Base-by-base conservation (phyloP, 2,888 invertebrate genomes). In the Rhogogaster chlorosoma region DNA sequence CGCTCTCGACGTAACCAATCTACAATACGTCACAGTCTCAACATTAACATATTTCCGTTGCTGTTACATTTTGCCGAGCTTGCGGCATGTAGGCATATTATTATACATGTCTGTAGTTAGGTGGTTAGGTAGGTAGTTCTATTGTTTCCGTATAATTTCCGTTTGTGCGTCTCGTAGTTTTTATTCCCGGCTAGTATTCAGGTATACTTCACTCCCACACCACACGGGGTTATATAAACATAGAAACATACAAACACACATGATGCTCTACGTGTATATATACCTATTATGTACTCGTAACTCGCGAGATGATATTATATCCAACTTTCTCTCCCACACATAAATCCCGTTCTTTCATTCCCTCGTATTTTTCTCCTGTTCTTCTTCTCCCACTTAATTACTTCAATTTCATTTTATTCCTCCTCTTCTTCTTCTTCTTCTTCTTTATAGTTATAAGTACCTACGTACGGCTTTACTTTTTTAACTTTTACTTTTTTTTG, bases 161-260 rank as follows among this genome's bases (percentile, higher is more conserved):
- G 80, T 49, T 61, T 80, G 49, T 77, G 77, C 77, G 49, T 77
- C 32, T 49, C 29, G 53, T 53, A 29, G n/a, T 73, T 77, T 77
- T 77, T 18, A 53, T 80, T 78, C 53, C 57, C 57, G 49, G 53
- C 61, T 80, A 61, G 38, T 61, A 61, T 36, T 61, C 57, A 77
- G 29, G 77, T 80, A 80, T 80, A 61, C 15, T 29, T 26, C 89
- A 88, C 86, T 90, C 90, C 88, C 89, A 88, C 89, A 88, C 88
- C 89, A 88, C 89, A 88, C 89, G 89, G 89, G 88, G 90, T 90
- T 92, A 92, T 91, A 91, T 91, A 92, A 92, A 92, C 91, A 91
- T 92, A 92, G 91, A 92, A 92, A 91, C 91, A 91, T 91, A 92
- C 91, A 91, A 91, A 91, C 91, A 91, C 89, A 91, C 91, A 90